Evolutionary conservation across 2,797 vertebrate genomes (phyloP), one percentile per base, ranked within the genome.

Genomic region (Sebastiscus albofasciatus): DNA sequence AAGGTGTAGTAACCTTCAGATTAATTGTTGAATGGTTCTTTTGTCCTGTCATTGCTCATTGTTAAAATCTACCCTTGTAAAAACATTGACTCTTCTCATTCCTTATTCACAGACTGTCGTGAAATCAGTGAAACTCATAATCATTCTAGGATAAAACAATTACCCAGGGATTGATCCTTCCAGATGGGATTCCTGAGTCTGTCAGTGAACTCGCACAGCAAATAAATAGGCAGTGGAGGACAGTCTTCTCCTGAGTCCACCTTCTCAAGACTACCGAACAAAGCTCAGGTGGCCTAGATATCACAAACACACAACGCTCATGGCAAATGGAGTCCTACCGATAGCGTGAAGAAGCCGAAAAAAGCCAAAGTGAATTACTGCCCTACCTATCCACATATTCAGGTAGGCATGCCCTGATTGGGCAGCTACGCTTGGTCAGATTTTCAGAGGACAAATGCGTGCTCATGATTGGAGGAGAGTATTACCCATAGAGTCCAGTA

Each of bases 131-230:
- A 61, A 61, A 27, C 59, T 82, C 4, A 58, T 24, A 58, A 58
- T 82, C 22, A 74, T 70, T 7, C 61, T 72, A 1, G 61, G 61
- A 49, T 54, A 55, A 54, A 72, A 77, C 4, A 27, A 67, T 55
- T 72, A 69, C 8, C 27, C 75, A 58, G 29, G 74, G 54, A 65
- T 18, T 79, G 36, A 64, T 52, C 4, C 67, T 72, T n/a, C 39
- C 18, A 18, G 39, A 78, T 66, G 75, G 71, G 29, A 65, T 74
- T 4, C 70, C 58, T 73, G 42, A 56, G 11, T 20, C 72, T 76
- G 27, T 64, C 18, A 9, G 2, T 58, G 24, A 76, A 72, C 62
- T 80, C 1, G 2, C 10, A 27, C 33, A 27, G 22, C 4, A 80
- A 7, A 66, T 79, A 18, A 75, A 62, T 33, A 67, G 18, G 14